A percentile compares a stretch with the other conserved stretches of the same genome.
phyloP scores from a whole-genome alignment of 2,113 vertebrate genomes.

The Prochilodus magdalenae region DNA sequence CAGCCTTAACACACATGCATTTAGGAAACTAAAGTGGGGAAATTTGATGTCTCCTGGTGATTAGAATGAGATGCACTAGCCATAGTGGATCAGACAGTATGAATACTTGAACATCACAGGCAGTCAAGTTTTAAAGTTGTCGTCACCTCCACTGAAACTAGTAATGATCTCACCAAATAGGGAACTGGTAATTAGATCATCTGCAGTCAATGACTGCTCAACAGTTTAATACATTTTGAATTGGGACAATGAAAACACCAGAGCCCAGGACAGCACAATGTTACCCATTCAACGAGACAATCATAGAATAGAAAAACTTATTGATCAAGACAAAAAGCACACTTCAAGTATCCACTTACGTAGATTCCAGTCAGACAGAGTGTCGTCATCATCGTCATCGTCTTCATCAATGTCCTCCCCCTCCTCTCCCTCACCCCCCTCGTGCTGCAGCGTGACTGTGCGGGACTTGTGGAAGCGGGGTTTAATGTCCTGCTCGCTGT shows the following conservation, averaged over 20 bases:
- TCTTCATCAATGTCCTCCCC: slow-evolving; percentile 56
- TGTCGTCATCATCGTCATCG: slow-evolving; percentile 69
- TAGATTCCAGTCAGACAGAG: slow-evolving; percentile 59
- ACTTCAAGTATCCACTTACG: slow-evolving; percentile 35
- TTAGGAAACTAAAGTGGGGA: too few relatives aligned
- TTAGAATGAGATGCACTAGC: background rate
- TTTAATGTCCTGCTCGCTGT: slow-evolving; percentile 97
- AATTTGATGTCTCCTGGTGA: background rate
- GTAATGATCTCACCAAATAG: background rate
- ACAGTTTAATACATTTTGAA: background rate
- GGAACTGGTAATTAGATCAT: background rate
- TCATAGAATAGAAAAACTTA: background rate
- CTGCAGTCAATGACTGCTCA: background rate
- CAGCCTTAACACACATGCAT: background rate
- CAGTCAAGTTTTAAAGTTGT: slow-evolving; percentile 27
- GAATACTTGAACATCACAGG: slow-evolving; percentile 53
- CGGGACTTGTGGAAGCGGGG: slow-evolving; percentile 96
- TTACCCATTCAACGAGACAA: background rate
- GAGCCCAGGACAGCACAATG: background rate
- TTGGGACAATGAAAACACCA: background rate
- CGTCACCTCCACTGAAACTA: slow-evolving; percentile 50
- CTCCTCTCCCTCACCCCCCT: slow-evolving; percentile 86
- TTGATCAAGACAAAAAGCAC: background rate
- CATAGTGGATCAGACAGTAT: slow-evolving; percentile 57
- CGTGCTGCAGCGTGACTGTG: slow-evolving; percentile 91